Evolutionary conservation across 2,113 vertebrate genomes (phyloP), one percentile per base, ranked within the genome.

Genomic region (Pygoscelis antarcticus): DNA sequence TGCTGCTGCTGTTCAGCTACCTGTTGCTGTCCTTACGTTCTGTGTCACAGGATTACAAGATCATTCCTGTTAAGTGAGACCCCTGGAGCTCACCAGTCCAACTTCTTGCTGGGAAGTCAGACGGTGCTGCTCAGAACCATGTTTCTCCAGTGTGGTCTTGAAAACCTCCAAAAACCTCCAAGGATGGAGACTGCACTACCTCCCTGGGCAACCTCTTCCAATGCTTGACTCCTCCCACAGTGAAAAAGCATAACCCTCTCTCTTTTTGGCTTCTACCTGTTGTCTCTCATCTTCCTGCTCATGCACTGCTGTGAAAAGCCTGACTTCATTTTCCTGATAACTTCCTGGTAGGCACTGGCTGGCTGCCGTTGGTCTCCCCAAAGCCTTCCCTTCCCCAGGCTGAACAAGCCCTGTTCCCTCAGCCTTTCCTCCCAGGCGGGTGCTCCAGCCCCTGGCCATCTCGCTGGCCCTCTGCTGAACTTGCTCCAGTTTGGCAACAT

Each of bases 401-500:
- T 42, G 25, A 68, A 12, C 19, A 5, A 60, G 11, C 17, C 52
- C n/a, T 13, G 5, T 38, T 34, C 32, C 20, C 47, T 77, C 49
- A 46, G 14, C 19, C 44, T 42, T 29, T 77, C 18, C 3, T 71
- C 42, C n/a, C 58, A 42, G 27, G 25, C 1, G 0, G 2, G 4
- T 40, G 29, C 42, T 79, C 34, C 38, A n/a, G 30, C 15, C 40
- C 42, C 51, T 30, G 23, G 13, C 18, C 36, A 4, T 12, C 8
- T 0, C 6, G 3, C 11, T 21, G 3, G 13, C 7, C 13, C 27
- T 51, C 29, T 47, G 46, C 55, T 83, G 46, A 32, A 25, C 20
- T 61, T 15, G 12, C 18, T 46, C 9, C 6, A 0, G 9, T 47
- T 22, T n/a, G n/a, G 25, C 17, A 8, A 1, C 4, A 6, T 62